Base-by-base conservation (phyloP, 1,140 invertebrate genomes). In the Trachymyrmex cornetzi region DNA sequence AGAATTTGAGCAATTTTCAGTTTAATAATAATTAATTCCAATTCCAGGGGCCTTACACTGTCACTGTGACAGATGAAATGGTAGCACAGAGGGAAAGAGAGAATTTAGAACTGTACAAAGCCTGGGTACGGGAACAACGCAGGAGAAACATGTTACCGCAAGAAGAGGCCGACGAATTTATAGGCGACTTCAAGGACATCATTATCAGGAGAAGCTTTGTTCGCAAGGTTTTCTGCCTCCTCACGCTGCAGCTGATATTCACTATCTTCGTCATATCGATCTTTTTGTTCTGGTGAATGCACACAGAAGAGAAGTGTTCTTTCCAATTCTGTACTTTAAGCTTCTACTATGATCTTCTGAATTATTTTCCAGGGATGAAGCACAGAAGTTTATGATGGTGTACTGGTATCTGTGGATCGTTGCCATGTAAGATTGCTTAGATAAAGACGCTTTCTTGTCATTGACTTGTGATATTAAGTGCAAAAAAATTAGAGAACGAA, bases 1-100 rank as follows among this genome's bases (percentile, higher is more conserved):
- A 64, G 7, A 5, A 38, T 38, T 57, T 0, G 7, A 75, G 30
- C 6, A 3, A 6, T 7, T 57, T 74, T 55, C 6, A 16, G 0
- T 50, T 50, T 16, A 50, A 50, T 77, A 48, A 34, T 72, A 44
- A 63, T 22, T 74, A 67, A 55, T n/a, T 59, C 48, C 14, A 19
- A 80, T 61, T 77, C 38, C 55, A 94, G 94, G 94, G 94, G 0
- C 93, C 94, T 7, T 94, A 93, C 24, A 90, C 72, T 1, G 44
- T 92, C 0, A 93, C 86, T 0, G 93, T 94, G 2, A 94, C 93
- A 0, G 89, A 93, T 66, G 87, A 89, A n/a, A 94, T 94, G 94
- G 93, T 93, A 7, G 22, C 48, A 0, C 75, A 89, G 7, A 90
- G 94, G 3, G 91, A 94, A 71, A 79, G 87, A 12, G 90, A 93